phyloP scores from a whole-genome alignment of 2,888 invertebrate species.

The Anorthoa munda region DNA sequence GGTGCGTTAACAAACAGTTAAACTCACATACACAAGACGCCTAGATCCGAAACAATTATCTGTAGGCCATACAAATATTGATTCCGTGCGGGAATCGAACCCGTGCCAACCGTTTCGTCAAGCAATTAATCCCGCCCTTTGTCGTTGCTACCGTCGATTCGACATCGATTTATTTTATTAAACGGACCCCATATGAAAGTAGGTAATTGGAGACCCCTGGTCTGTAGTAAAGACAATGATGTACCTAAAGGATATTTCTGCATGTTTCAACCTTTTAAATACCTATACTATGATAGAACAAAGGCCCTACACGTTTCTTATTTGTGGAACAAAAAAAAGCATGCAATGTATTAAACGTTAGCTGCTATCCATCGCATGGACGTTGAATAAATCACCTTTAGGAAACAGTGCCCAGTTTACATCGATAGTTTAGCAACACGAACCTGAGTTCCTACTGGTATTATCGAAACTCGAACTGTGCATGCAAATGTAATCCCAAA shows the following conservation, averaged over 20 bases:
- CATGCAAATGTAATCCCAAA: conserved; percentile 22
- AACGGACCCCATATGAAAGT: too few relatives aligned
- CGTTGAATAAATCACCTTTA: conserved; percentile 50
- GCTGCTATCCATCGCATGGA: conserved; percentile 20
- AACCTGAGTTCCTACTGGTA: conserved; percentile 1
- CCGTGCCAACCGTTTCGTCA: too few relatives aligned
- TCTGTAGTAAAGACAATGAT: not conserved
- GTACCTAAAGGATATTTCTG: not conserved
- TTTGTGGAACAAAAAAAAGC: conserved; percentile 45
- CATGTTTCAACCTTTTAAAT: not conserved
- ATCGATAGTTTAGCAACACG: conserved; percentile 20
- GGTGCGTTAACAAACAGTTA: too few relatives aligned
- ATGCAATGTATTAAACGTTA: conserved; percentile 31
- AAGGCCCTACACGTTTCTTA: not conserved
- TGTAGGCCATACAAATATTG: too few relatives aligned
- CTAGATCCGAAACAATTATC: too few relatives aligned
- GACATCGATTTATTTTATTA: too few relatives aligned
- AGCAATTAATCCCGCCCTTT: too few relatives aligned
- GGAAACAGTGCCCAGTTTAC: conserved; percentile 25
- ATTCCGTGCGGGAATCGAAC: too few relatives aligned
- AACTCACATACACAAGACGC: too few relatives aligned
- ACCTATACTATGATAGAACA: not conserved
- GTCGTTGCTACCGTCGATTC: too few relatives aligned
- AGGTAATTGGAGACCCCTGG: too few relatives aligned
- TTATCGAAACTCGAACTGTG: conserved; percentile 15